phyloP scores from a whole-genome alignment of 2,113 vertebrate genomes.

The Thryonomys swinderianus region DNA sequence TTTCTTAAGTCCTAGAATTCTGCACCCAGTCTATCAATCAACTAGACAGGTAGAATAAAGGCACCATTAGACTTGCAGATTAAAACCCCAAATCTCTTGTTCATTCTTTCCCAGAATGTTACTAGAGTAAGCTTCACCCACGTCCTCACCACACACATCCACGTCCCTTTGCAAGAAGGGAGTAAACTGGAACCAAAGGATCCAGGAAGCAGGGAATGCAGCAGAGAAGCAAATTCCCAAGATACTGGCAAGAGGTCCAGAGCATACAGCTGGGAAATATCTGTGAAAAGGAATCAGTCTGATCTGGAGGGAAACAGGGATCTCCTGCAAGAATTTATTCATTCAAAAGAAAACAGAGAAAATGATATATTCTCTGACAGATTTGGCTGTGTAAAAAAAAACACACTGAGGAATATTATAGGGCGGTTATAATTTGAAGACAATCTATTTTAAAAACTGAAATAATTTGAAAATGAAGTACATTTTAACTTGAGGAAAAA shows the following conservation, averaged over 20 bases:
- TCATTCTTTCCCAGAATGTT: not conserved
- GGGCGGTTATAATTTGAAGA: not conserved
- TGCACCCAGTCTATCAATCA: not conserved
- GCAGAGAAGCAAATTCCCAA: not conserved
- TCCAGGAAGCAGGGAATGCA: not conserved
- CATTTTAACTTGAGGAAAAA: conserved; percentile 20
- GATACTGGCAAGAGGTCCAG: not conserved
- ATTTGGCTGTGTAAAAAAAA: not conserved
- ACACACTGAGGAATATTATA: not conserved
- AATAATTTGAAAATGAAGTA: not conserved
- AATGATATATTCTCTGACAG: not conserved
- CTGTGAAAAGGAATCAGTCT: not conserved
- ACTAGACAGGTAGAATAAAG: not conserved
- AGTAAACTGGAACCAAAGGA: not conserved
- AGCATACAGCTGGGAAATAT: not conserved
- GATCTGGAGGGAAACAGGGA: not conserved
- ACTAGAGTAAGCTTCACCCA: not conserved
- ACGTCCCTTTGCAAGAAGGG: not conserved
- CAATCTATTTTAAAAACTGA: not conserved
- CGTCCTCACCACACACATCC: no score
- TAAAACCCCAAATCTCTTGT: not conserved
- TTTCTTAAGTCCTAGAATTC: not conserved
- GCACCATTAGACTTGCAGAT: not conserved
- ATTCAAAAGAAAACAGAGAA: not conserved
- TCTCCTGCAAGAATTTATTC: not conserved